Base-by-base conservation (phyloP, 2,888 invertebrate species). In the Conus canariensis region DNA sequence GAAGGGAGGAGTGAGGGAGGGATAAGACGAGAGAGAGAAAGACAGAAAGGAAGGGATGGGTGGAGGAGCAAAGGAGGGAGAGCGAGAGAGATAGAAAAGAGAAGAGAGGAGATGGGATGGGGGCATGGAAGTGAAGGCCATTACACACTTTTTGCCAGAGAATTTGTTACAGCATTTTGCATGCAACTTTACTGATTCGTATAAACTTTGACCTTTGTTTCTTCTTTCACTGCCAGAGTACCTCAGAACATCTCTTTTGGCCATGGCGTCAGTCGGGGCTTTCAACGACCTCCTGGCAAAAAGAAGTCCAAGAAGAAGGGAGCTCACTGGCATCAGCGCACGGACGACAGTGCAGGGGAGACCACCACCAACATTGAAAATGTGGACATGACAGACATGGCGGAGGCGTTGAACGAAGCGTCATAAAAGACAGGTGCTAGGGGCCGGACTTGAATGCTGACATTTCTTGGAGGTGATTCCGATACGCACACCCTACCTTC, bases 191-290 rank as follows among this genome's bases (percentile, higher is more conserved):
- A 64, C 10, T 2, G 12, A 64, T 64, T 64, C 64, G 2, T 64
- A 64, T 64, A 4, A 64, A 64, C 64, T 14, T 77, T 77, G 77
- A 30, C 14, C 14, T 25, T 30, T 64, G 9, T 64, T 64, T 64
- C 8, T 64, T 64, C 16, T 1, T 64, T 4, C 45, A 45, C 45
- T 45, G 45, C 64, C 92, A 95, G 95, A 90, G 94, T 95, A 2
- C 95, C 95, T 1, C 90, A 93, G 16, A 92, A 92, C 58, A 93
- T 95, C 60, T 93, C 94, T 85, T 95, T 95, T 92, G 95, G 95
- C 22, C 94, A 95, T 82, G 95, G 95, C 22, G 92, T 93, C n/a
- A 90, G 93, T 16, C 92, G 93, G 58, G 93, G 93, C 9, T 95
- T 95, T 90, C 92, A 93, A 58, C 91, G 93, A 45, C 90, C 93